Conservation (phyloP, 2,113 vertebrate genomes). For the Erythrocebus patas region DNA sequence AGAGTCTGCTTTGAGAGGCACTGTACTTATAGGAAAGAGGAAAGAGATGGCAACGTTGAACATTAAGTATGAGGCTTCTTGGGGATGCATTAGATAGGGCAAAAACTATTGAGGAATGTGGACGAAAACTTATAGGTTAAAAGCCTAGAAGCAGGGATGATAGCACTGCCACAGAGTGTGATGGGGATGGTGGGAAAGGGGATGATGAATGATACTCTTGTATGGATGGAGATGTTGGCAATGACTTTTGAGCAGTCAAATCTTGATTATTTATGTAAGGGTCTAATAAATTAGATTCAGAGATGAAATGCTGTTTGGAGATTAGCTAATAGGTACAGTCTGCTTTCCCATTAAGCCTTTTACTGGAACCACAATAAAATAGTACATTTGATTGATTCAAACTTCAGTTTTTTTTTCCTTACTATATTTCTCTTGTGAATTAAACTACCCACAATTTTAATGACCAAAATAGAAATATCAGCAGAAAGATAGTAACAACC, state of each 20-base stretch:
- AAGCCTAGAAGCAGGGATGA: not conserved
- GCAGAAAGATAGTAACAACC: not conserved
- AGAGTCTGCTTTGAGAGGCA: not conserved
- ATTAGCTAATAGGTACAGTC: constrained; percentile 36
- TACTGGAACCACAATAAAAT: constrained; percentile 44
- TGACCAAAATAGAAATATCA: constrained; percentile 19
- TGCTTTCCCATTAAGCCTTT: constrained; percentile 28
- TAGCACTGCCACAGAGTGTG: not conserved
- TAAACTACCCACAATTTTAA: constrained; percentile 49
- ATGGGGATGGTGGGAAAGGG: not conserved
- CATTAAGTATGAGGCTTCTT: not conserved
- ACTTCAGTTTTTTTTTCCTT: not conserved
- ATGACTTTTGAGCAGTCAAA: constrained; percentile 28
- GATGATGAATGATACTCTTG: not conserved
- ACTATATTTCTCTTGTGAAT: not conserved
- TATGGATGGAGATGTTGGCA: constrained; percentile 34
- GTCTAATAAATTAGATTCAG: constrained; percentile 53
- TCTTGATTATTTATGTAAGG: constrained; percentile 18
- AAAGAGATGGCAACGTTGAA: not conserved
- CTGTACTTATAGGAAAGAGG: not conserved
- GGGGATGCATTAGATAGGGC: not conserved
- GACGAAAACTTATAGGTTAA: not conserved
- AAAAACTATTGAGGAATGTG: not conserved
- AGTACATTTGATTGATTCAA: constrained; percentile 9
- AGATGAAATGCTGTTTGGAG: constrained; percentile 29